Evolutionary conservation across 2,888 invertebrate species (phyloP), one percentile per base, ranked within the genome.

Genomic region (Aspidapion aeneum): DNA sequence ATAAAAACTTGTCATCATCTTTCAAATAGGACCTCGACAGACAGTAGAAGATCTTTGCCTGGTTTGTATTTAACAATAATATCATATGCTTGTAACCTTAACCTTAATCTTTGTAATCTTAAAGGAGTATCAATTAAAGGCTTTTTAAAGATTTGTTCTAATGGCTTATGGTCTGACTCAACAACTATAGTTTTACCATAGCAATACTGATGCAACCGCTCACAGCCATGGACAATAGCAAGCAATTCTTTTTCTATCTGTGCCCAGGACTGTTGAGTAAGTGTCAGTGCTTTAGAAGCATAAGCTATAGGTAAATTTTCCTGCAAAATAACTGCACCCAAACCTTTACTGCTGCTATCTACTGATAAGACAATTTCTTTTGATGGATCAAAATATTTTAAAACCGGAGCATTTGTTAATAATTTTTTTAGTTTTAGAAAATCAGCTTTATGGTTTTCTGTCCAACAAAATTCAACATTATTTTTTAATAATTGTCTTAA

Each of bases 201-300:
- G 0, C 71, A 52, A 57, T 62, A 63, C 21, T 62, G 61, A 48
- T 64, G 20, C 57, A 66, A 63, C 1, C 50, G 50, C 21, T 63
- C 55, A 18, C 20, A 2, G 7, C 59, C 20, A 7, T 21, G 16
- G 22, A 70, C 58, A 21, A 75, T 66, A 0, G 70, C 68, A 50
- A 73, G 65, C 1, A 57, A 7, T 70, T 66, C 70, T 71, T 63
- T 74, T 35, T 35, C 72, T 35, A 72, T 72, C 62, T 73, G 72
- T 5, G 71, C 68, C 22, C 72, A 75, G 1, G 54, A 58, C 20
- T 61, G 49, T 66, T 74, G 71, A 1, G 64, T 56, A 20, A 21
- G 20, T 0, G 68, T 71, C 19, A 72, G 59, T 9, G 71, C 54
- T 63, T 67, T 70, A 0, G 71, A n/a, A 71, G 67, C 72, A 64